phyloP scores from a whole-genome alignment of 2,888 invertebrate species.

The Crossocerus cetratus region DNA sequence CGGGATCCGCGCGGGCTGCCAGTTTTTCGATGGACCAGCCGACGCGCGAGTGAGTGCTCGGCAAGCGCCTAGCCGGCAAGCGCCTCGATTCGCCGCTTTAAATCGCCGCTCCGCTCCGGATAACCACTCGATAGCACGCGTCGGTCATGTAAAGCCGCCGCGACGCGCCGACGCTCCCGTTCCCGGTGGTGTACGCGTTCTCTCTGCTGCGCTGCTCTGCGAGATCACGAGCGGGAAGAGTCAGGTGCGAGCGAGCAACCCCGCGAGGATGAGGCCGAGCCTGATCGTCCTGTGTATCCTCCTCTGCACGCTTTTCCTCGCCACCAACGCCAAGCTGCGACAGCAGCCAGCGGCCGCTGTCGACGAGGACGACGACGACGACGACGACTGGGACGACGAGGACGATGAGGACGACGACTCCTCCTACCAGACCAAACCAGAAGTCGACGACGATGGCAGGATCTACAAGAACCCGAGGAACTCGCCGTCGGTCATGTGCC shows the following conservation, averaged over 20 bases:
- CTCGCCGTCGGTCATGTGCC: slow-evolving; percentile 91
- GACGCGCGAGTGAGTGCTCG: slow-evolving; percentile 12
- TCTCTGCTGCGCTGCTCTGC: background rate
- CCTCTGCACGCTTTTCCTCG: slow-evolving; percentile 62
- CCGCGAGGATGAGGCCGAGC: slow-evolving; percentile 66
- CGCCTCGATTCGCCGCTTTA: slow-evolving; percentile 1
- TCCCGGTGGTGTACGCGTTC: background rate
- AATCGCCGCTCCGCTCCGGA: background rate
- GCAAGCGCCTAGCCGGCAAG: background rate
- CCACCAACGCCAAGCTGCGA: slow-evolving; percentile 72
- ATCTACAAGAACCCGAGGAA: slow-evolving; percentile 93
- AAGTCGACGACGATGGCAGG: slow-evolving; percentile 88
- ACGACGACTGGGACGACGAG: slow-evolving; percentile 78
- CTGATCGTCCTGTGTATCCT: slow-evolving; percentile 60
- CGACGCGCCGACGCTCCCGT: slow-evolving; percentile 17
- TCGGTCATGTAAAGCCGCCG: slow-evolving; percentile 45
- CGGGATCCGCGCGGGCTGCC: slow-evolving; percentile 24
- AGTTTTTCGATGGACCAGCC: slow-evolving; percentile 42
- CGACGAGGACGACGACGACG: slow-evolving; percentile 78
- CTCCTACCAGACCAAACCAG: slow-evolving; percentile 74
- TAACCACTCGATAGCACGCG: slow-evolving; percentile 9
- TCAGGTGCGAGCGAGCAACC: background rate
- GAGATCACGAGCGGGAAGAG: background rate
- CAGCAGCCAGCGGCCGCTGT: slow-evolving; percentile 70
- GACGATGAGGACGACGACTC: slow-evolving; percentile 77